These are phyloP conservation scores for Ailuropoda melanoleuca DNA, from an alignment of 2,113 vertebrate genomes.

Conservation along the genomic window DNA sequence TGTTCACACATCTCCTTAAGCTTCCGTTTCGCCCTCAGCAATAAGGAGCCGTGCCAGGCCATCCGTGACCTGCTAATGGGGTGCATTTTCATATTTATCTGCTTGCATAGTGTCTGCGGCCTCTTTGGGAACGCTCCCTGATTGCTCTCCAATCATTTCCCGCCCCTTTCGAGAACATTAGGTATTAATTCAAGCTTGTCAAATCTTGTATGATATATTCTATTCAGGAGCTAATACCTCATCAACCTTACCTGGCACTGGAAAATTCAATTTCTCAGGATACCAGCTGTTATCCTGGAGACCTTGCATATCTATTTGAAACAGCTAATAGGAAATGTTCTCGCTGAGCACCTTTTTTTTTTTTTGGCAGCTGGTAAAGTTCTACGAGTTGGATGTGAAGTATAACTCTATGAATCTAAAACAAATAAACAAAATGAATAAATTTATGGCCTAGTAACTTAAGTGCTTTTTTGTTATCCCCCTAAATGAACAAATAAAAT, in stretches of 20 bases:
- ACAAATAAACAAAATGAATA: slow-evolving; percentile 36
- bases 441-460: background rate
- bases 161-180: slow-evolving; percentile 51
- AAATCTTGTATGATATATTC: slow-evolving; percentile 67
- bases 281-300: slow-evolving; percentile 59
- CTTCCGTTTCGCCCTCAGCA: slow-evolving; percentile 28
- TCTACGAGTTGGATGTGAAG: slow-evolving; percentile 31
- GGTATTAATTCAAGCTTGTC: slow-evolving; percentile 75
- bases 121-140: background rate
- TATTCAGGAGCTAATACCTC: slow-evolving; percentile 65
- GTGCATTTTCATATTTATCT: slow-evolving; percentile 37
- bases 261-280: slow-evolving; percentile 73
- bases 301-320: slow-evolving; percentile 56
- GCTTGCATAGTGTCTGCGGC: background rate
- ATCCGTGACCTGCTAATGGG: slow-evolving; percentile 40
- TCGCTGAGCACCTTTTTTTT: background rate
- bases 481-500: slow-evolving; percentile 32
- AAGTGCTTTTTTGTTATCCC: background rate
- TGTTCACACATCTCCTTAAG: slow-evolving; percentile 49
- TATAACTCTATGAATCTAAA: background rate
- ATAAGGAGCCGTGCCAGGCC: slow-evolving; percentile 29
- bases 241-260: slow-evolving; percentile 69
- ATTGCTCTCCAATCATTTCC: slow-evolving; percentile 63
- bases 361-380: slow-evolving; percentile 9
- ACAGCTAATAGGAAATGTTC: slow-evolving; percentile 51